Base-by-base conservation (phyloP, 2,888 invertebrate genomes). In the Ophion ellenae region DNA sequence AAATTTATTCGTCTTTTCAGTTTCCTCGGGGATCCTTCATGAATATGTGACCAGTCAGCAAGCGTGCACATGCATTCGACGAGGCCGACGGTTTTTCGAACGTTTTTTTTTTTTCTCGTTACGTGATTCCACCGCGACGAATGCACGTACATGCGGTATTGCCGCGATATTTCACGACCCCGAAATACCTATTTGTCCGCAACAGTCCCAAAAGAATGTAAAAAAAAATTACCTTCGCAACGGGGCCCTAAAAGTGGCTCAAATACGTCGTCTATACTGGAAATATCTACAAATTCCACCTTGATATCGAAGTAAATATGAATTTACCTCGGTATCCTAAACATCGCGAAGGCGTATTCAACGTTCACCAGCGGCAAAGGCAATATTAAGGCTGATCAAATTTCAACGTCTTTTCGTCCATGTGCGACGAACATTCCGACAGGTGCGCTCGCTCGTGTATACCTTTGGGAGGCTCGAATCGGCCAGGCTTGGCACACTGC, bases 381-480 rank as follows among this genome's bases (percentile, higher is more conserved):
- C 17, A 76, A 79, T 76, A 85, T 81, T 78, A 83, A 75, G 79
- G 63, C 73, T 78, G 85, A 83, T 85, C 81, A 75, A 79, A 84
- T 87, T 84, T 85, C 81, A 81, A 79, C 40, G 70, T 85, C 11
- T 80, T 53, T 20, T 10, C 61, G 47, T 61, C 4, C 69, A 70
- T 71, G 36, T 47, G 66, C 76, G 75, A 76, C 53, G 79, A 80
- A 61, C 81, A 82, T 85, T 82, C 79, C 82, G 71, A 81, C 85
- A 86, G 85, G 87, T 84, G 87, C 81, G 79, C 10, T 67, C 47
- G 14, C n/a, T 76, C 70, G 61, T 40, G 45, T 71, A 57, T 45
- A 70, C 24, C n/a, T 59, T n/a, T 53, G 7, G 71, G 61, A n/a
- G 36, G 47, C 66, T 81, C 75, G 40, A 69, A 20, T 11, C 28